Evolutionary conservation across 2,888 invertebrate genomes (phyloP), one percentile per base, ranked within the genome.

Genomic region (Dryocosmus kuriphilus): DNA sequence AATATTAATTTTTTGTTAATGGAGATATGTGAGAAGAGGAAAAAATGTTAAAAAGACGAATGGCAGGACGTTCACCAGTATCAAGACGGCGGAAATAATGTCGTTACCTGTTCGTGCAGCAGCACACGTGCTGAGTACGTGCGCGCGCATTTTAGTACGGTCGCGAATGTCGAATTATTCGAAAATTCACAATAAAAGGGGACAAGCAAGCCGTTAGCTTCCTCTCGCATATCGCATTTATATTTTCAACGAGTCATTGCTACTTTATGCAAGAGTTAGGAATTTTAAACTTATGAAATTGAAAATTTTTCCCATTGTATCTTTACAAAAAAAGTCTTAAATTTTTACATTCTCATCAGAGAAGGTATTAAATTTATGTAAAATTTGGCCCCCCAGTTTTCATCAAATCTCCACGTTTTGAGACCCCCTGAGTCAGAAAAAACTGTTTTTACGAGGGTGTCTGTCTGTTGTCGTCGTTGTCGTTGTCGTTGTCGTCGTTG

Each of bases 181-280:
- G 84, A 82, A 87, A 86, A 85, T 84, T 85, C 84, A 76, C 83
- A 85, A 81, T 82, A 81, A 82, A 83, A 83, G 81, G 84, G 82
- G 84, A 83, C 84, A 84, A 77, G 76, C 82, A 80, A 79, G 82
- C 87, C 87, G 87, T 87, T 88, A 88, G 83, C 82, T 86, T 84
- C 86, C 85, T 85, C 80, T 77, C 81, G 78, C 79, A 82, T 85
- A 79, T 77, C 81, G 78, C 79, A 82, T 80, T 79, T 80, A 80
- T 76, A 77, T 81, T 81, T 77, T 83, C 86, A 85, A 85, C 79
- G 77, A 55, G 57, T 77, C 79, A 80, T 80, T 82, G 78, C 75
- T 76, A 81, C 77, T 77, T 71, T 78, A 75, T 65, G 62, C 35
- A 35, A 24, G 51, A 65, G 65, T 32, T 22, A 24, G 14, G 57